These are phyloP conservation scores for Alcedo quadribrachys DNA, from an alignment of 2,797 vertebrate species.

Conservation along the genomic window DNA sequence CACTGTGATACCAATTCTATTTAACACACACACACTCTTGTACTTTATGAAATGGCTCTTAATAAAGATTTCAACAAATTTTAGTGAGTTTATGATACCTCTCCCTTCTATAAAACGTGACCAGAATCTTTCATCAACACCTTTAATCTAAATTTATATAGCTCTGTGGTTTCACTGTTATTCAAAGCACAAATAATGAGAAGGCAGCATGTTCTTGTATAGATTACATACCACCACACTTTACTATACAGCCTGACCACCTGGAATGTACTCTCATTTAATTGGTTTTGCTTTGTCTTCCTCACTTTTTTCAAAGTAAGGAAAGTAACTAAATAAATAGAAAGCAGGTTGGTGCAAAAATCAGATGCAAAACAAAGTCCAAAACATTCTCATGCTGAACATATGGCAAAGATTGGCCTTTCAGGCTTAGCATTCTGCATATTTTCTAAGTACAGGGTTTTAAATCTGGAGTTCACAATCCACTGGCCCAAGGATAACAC, in stretches of 20 bases:
- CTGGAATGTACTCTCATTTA: background rate
- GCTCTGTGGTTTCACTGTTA: constrained; percentile 71
- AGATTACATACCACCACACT: constrained; percentile 69
- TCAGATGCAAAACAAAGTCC: background rate
- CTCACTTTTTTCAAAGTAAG: background rate
- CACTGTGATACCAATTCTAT: background rate
- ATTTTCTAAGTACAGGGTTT: background rate
- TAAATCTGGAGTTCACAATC: background rate
- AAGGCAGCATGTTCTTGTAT: constrained; percentile 57
- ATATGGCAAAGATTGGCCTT: background rate
- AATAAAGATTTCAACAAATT: constrained; percentile 56
- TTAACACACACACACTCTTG: background rate
- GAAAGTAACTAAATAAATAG: background rate
- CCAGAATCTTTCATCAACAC: constrained; percentile 71
- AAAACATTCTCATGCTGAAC: background rate
- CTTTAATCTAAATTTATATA: constrained; percentile 73
- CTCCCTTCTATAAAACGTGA: constrained; percentile 56
- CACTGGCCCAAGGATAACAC: background rate
- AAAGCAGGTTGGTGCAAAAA: background rate
- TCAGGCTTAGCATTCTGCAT: background rate
- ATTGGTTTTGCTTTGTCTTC: background rate
- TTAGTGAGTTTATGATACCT: background rate
- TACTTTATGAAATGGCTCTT: constrained; percentile 34
- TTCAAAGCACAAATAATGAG: constrained; percentile 63
- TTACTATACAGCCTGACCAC: background rate